Base-by-base conservation (phyloP, 2,797 vertebrate species). In the Ataeniobius toweri region DNA sequence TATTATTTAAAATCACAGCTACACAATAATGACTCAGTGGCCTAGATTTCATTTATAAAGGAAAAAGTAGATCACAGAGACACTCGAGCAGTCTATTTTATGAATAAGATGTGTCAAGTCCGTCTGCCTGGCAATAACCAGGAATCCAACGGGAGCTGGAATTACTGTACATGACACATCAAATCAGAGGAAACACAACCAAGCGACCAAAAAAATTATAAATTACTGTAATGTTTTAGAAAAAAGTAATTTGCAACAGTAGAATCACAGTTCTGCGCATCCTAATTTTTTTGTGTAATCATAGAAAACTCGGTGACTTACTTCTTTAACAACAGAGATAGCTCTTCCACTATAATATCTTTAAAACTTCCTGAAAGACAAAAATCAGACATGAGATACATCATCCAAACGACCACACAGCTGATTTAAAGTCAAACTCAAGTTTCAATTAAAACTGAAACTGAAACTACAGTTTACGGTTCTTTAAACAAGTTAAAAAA, bases 271-370 rank as follows among this genome's bases (percentile, higher is more conserved):
- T 44, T n/a, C 8, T 44, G 5, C 5, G 13, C 2, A 61, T 22
- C 16, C 31, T 22, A 44, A 16, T 28, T 20, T 13, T 20, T 46
- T 61, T 39, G n/a, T 31, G 39, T 6, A 61, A 61, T 61, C 41
- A 46, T 31, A 10, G 18, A 28, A 31, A 36, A 56, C 3, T 39
- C 14, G 51, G 26, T 0, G 2, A 78, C 76, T 78, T 63, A 78
- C 76, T 78, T 5, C 16, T 63, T 61, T 51, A 78, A 59, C 76
- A 78, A 36, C 44, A 12, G 0, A 14, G 36, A 26, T 13, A 48
- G 56, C 14, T 72, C 8, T 1, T 72, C 58, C 69, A 78, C 10
- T 6, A 78, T 20, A 28, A n/a, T 18, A 12, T 78, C 76, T 61
- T 4, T 63, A 0, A 71, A 26, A 50, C 9, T 20, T 28, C 28